phyloP scores from a whole-genome alignment of 2,888 invertebrate species.

The Deilephila elpenor region DNA sequence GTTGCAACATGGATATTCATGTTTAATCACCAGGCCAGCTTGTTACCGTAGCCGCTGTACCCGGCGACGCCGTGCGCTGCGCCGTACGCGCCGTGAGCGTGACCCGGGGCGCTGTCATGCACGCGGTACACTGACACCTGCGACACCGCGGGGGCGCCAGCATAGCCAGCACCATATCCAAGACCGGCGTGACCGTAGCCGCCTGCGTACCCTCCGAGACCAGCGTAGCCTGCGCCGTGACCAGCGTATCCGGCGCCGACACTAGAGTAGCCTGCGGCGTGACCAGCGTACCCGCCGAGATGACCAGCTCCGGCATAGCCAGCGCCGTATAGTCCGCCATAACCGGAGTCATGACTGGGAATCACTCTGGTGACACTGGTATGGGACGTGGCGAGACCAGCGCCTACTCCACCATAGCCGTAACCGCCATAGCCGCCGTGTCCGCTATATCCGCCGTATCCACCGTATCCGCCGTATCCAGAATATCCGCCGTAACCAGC shows the following conservation, averaged over 20 bases:
- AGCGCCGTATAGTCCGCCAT: constrained; percentile 35
- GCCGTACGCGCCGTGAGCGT: constrained; percentile 28
- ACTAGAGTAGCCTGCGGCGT: constrained; percentile 32
- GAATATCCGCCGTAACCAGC: constrained; percentile 37
- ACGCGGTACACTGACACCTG: constrained; percentile 46
- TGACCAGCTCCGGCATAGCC: constrained; percentile 24
- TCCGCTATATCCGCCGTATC: constrained; percentile 35
- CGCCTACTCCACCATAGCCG: constrained; percentile 34
- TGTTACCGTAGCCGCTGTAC: constrained; percentile 37
- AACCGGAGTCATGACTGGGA: constrained; percentile 37
- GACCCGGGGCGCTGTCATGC: constrained; percentile 32
- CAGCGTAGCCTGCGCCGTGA: constrained; percentile 37
- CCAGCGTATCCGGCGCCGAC: constrained; percentile 32
- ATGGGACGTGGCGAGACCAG: constrained; percentile 47
- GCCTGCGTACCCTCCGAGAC: constrained; percentile 39
- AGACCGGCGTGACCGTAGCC: constrained; percentile 31
- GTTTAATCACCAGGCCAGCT: constrained; percentile 41
- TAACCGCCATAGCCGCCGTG: constrained; percentile 38
- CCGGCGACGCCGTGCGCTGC: constrained; percentile 36
- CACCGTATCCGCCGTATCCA: constrained; percentile 35
- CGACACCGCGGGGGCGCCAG: constrained; percentile 33
- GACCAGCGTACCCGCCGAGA: neutral
- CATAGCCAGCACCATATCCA: constrained; percentile 37
- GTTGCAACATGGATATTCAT: neutral
- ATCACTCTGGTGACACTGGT: constrained; percentile 46